Percentiles rank a stretch among this genome's conserved stretches.
Evolutionary conservation across 2,888 invertebrate species (phyloP).

Genomic region (Xestia sexstrigata): DNA sequence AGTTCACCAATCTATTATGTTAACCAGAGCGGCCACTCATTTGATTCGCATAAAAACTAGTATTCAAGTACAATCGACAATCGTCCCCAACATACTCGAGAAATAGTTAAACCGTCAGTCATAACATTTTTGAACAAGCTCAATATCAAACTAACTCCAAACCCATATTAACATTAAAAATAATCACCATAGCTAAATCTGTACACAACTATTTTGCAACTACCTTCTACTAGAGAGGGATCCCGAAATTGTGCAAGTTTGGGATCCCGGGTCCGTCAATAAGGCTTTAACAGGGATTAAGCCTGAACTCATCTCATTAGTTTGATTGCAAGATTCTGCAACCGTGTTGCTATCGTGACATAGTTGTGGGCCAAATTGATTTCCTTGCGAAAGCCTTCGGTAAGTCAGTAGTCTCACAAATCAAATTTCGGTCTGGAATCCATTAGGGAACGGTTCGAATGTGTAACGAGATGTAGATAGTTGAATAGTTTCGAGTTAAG

Average conservation of each 20-base stretch:
- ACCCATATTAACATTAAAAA: slow-evolving; percentile 36
- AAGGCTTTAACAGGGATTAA: slow-evolving; percentile 77
- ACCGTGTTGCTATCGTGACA: slow-evolving; percentile 64
- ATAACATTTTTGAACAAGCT: not conserved
- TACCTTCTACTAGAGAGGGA: slow-evolving; percentile 60
- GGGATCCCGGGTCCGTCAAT: slow-evolving; percentile 74
- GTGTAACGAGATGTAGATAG: slow-evolving; percentile 39
- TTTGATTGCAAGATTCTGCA: slow-evolving; percentile 77
- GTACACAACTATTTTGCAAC: slow-evolving; percentile 53
- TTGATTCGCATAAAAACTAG: not conserved
- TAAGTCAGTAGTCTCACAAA: slow-evolving; percentile 52
- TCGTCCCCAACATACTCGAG: not conserved
- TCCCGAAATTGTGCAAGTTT: slow-evolving; percentile 75
- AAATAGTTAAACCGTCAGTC: not conserved
- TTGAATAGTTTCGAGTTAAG: slow-evolving; percentile 28
- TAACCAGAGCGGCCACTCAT: not conserved
- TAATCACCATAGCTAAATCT: slow-evolving; percentile 44
- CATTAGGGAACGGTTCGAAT: slow-evolving; percentile 37
- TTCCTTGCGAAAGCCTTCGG: slow-evolving; percentile 57
- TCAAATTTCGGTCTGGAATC: slow-evolving; percentile 48
- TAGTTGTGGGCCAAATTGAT: slow-evolving; percentile 62
- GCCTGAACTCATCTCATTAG: slow-evolving; percentile 79
- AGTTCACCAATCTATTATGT: not conserved
- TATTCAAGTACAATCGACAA: not conserved
- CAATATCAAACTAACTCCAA: not conserved